phyloP scores from a whole-genome alignment of 2,888 invertebrate genomes.

The Tinea trinotella region DNA sequence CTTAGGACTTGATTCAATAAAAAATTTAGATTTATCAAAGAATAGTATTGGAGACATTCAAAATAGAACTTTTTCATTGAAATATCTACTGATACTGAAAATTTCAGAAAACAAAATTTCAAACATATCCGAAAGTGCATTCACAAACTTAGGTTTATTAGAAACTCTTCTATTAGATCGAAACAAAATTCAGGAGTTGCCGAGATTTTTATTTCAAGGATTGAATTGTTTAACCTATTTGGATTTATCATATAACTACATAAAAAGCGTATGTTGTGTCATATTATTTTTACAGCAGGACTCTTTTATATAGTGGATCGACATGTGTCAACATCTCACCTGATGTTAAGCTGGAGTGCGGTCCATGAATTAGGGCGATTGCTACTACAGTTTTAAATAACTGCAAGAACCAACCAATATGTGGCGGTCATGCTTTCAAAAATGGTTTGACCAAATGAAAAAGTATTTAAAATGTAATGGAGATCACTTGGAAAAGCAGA shows the following conservation, averaged over 20 bases:
- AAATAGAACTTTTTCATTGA: constrained; percentile 71
- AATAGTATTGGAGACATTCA: constrained; percentile 76
- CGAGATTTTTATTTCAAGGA: constrained; percentile 57
- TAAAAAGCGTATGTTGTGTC: constrained; percentile 54
- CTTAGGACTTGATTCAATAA: constrained; percentile 68
- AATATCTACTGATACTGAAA: constrained; percentile 74
- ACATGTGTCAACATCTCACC: no score
- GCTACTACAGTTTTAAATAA: no score
- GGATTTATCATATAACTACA: constrained; percentile 69
- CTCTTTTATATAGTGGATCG: no score
- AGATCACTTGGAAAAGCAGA: no score
- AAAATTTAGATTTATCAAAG: constrained; percentile 79
- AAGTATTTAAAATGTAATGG: no score
- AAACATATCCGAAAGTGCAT: constrained; percentile 70
- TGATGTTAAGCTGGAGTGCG: no score
- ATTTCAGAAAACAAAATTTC: constrained; percentile 78
- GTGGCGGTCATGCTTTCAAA: no score
- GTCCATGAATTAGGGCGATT: no score
- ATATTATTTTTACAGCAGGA: no score
- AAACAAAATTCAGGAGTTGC: constrained; percentile 66
- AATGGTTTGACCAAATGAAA: no score
- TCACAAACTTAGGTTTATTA: constrained; percentile 61
- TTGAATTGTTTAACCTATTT: constrained; percentile 63
- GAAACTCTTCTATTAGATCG: constrained; percentile 69
- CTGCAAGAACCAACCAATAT: no score